phyloP scores from a whole-genome alignment of 2,113 vertebrate species.

The Drymodes brunneopygia region DNA sequence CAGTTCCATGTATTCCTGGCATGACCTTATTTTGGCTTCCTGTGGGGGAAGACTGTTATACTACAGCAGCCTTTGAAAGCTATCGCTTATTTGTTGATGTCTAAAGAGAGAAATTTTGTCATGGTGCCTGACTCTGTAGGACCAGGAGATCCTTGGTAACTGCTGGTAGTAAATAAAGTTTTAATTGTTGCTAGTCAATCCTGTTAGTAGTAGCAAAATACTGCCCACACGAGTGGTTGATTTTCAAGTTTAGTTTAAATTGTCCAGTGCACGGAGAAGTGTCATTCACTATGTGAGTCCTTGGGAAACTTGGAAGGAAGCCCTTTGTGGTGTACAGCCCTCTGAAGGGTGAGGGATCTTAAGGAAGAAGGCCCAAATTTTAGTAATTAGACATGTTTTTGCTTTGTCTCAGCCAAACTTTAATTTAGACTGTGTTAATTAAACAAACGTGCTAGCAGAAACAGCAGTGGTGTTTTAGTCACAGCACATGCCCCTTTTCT shows the following conservation, averaged over 20 bases:
- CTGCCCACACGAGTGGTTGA: background rate
- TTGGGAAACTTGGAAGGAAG: background rate
- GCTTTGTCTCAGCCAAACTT: background rate
- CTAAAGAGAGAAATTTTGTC: background rate
- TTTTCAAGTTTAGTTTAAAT: background rate
- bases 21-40: background rate
- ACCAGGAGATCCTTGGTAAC: background rate
- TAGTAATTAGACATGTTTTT: background rate
- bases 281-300: fast-evolving
- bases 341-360: background rate
- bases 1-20: background rate
- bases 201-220: background rate
- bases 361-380: background rate
- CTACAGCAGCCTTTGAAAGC: background rate
- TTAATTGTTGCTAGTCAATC: background rate
- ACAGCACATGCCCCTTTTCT: background rate
- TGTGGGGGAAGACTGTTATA: background rate
- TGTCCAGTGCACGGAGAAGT: background rate
- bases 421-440: background rate
- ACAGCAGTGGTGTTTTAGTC: background rate
- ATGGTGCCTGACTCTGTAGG: background rate
- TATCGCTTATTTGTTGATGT: background rate
- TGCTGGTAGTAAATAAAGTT: background rate
- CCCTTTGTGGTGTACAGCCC: background rate
- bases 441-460: background rate